Percentiles rank a stretch among this genome's conserved stretches.
Conservation (phyloP, 2,888 invertebrate genomes). For the Catocala nupta region DNA sequence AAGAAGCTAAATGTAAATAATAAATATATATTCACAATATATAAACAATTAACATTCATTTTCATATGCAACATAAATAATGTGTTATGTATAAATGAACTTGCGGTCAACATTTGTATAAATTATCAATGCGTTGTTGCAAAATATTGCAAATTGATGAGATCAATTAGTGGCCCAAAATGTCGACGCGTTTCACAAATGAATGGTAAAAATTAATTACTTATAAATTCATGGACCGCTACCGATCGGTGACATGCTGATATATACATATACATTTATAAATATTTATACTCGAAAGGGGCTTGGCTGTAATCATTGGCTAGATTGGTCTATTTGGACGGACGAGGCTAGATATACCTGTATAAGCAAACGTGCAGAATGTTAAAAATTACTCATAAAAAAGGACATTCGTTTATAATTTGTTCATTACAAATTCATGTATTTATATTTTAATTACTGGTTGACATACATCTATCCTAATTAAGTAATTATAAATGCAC, state of each 20-base stretch:
- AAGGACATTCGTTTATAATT: no score
- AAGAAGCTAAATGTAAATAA: no score
- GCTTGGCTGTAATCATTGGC: background rate
- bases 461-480: no score
- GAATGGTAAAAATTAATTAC: constrained; percentile 11
- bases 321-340: background rate
- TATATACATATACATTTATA: constrained; percentile 1
- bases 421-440: no score
- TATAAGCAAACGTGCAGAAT: background rate
- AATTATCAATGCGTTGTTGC: constrained; percentile 3
- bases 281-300: constrained; percentile 20
- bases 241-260: constrained; percentile 3
- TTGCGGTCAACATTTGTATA: background rate
- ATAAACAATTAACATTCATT: no score
- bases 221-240: constrained; percentile 16
- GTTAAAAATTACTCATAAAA: no score
- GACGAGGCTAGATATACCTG: background rate
- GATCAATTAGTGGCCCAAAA: constrained; percentile 12
- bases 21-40: no score
- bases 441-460: no score
- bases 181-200: constrained; percentile 24
- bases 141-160: constrained; percentile 26
- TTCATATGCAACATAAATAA: no score
- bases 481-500: no score
- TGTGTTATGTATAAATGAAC: background rate